These are phyloP conservation scores for Anarsia innoxiella DNA, from an alignment of 2,888 invertebrate genomes.

Conservation along the genomic window DNA sequence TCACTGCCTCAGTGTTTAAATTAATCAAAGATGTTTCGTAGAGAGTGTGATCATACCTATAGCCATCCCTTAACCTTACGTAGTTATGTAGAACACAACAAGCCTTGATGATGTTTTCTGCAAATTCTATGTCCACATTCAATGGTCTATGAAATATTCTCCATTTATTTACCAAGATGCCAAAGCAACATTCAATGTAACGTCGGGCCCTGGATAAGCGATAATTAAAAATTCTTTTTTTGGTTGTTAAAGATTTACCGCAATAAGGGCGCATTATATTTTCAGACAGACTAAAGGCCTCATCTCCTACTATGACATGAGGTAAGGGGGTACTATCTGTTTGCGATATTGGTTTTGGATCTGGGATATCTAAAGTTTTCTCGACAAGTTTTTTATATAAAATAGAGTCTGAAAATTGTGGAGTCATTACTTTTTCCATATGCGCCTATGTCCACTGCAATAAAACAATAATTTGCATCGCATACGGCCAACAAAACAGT, in stretches of 20 bases:
- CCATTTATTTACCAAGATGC: slow-evolving; percentile 18
- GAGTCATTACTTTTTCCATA: slow-evolving; percentile 23
- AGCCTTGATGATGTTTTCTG: slow-evolving; percentile 17
- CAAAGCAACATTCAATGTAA: not conserved
- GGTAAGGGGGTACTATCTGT: slow-evolving; percentile 12
- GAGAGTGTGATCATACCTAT: slow-evolving; percentile 20
- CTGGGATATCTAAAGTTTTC: slow-evolving; percentile 15
- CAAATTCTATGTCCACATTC: slow-evolving; percentile 19
- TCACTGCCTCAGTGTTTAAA: slow-evolving; percentile 15
- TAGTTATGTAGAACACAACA: slow-evolving; percentile 19
- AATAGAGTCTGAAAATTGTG: slow-evolving; percentile 17
- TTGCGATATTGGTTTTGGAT: slow-evolving; percentile 16
- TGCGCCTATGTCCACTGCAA: slow-evolving; percentile 22
- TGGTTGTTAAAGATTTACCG: not conserved
- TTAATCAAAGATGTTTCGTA: slow-evolving; percentile 21
- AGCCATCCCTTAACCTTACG: slow-evolving; percentile 21
- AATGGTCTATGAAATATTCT: slow-evolving; percentile 21
- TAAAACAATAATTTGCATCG: slow-evolving; percentile 25
- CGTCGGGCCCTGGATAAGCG: not conserved
- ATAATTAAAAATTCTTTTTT: slow-evolving; percentile 1
- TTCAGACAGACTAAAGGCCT: slow-evolving; percentile 1
- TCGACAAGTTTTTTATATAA: slow-evolving; percentile 16
- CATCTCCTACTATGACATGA: slow-evolving; percentile 2
- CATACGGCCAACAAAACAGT: slow-evolving; percentile 24
- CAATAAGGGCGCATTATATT: slow-evolving; percentile 5